Evolutionary conservation across 2,797 vertebrate species (phyloP), one percentile per base, ranked within the genome.

Genomic region (Anas capensis): DNA sequence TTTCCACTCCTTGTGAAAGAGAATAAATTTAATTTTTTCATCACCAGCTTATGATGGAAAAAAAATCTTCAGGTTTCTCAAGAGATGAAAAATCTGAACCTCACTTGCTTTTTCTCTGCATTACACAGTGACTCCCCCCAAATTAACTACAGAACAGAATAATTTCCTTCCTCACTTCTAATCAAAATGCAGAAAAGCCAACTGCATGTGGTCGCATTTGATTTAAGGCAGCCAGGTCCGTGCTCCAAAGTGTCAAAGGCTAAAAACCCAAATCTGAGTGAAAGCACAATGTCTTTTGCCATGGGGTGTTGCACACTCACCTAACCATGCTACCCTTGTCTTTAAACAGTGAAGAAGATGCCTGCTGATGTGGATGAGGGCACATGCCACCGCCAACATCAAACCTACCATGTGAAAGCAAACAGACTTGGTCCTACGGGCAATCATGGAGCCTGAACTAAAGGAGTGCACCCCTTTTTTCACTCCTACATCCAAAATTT

Each of bases 251-350:
- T 8, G 8, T 14, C 0, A 0, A 38, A 71, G 36, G 29, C 61
- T 86, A 48, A 58, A 76, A 90, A 20, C 20, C 0, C 0, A 90
- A 83, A 69, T 34, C 23, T 2, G 6, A 62, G 24, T n/a, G n/a
- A 83, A 83, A 88, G 42, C 15, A 27, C 56, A 51, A 5, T 10
- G 19, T 23, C 4, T 2, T 31, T 11, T 71, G 54, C 31, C 26
- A 3, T 26, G 62, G 54, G 66, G 3, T 16, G 56, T n/a, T 84
- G 12, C 29, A 18, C 2, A 3, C 46, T 65, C 2, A 19, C 40
- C 49, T 48, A 51, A 36, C 11, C 7, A 3, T 0, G 0, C 19
- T 78, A 17, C 54, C 13, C 40, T 12, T 33, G 20, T 40, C n/a
- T 46, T 46, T 17, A 34, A 33, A 46, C 54, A 33, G 7, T 29